A percentile compares a stretch with the other conserved stretches of the same genome.
These are phyloP conservation scores for Jacana jacana DNA, from an alignment of 2,113 vertebrate species.

Conservation along the genomic window DNA sequence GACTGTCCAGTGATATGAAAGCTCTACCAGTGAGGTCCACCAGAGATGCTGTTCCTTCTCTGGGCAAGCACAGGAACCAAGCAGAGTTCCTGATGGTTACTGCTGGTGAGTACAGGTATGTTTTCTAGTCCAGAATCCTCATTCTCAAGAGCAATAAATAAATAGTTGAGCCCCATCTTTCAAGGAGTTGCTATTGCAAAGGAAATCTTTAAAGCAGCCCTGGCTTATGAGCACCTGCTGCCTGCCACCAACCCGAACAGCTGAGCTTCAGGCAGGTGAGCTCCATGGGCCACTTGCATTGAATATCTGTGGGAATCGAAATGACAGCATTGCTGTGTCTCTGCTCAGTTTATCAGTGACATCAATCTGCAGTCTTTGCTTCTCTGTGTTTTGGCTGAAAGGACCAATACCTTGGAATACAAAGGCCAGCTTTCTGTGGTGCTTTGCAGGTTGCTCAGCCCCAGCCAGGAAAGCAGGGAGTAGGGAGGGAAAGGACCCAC, in stretches of 20 bases:
- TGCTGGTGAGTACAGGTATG: not conserved
- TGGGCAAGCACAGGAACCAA: not conserved
- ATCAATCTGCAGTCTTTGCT: not conserved
- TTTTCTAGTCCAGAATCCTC: not conserved
- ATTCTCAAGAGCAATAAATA: not conserved
- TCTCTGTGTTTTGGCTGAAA: not conserved
- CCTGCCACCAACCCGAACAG: not conserved
- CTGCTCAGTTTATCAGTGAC: not conserved
- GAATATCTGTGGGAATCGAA: not conserved
- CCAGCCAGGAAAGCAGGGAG: not conserved
- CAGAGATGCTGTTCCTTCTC: not conserved
- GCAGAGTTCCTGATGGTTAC: not conserved
- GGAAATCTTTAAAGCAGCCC: not conserved
- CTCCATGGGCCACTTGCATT: not conserved
- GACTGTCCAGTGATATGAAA: not conserved
- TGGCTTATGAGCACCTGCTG: not conserved
- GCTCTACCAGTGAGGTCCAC: not conserved
- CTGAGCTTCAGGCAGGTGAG: not conserved
- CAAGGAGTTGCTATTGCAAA: not conserved
- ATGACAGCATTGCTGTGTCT: not conserved
- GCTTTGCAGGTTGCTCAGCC: not conserved
- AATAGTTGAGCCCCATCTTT: not conserved
- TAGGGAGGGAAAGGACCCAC: not conserved
- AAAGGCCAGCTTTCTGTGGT: not conserved
- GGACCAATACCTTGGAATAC: not conserved